These are phyloP conservation scores for Microplitis mediator DNA, from an alignment of 1,140 invertebrate species.

Conservation along the genomic window DNA sequence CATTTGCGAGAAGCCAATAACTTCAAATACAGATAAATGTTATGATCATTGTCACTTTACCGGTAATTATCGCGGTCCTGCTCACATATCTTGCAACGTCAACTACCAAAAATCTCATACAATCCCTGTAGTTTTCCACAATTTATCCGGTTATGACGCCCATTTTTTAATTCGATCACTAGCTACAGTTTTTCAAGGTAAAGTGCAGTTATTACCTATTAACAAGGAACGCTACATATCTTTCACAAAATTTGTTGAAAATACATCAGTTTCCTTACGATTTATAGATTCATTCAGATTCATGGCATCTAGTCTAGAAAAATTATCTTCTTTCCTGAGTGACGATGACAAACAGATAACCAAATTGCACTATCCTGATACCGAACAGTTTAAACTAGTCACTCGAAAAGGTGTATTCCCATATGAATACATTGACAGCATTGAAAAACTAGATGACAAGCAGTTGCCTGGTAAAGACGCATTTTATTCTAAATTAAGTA, in stretches of 20 bases:
- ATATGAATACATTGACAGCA: slow-evolving; percentile 49
- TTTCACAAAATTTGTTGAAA: slow-evolving; percentile 31
- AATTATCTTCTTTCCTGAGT: slow-evolving; percentile 35
- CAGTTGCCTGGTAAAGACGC: slow-evolving; percentile 38
- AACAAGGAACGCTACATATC: slow-evolving; percentile 42
- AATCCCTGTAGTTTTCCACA: too few relatives aligned
- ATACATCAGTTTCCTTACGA: slow-evolving; percentile 30
- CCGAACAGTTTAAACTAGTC: slow-evolving; percentile 29
- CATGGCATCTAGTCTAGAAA: slow-evolving; percentile 34
- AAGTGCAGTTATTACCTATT: too few relatives aligned
- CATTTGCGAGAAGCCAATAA: too few relatives aligned
- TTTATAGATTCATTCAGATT: slow-evolving; percentile 44
- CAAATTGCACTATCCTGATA: slow-evolving; percentile 3
- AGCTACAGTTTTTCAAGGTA: too few relatives aligned
- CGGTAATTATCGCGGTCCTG: too few relatives aligned
- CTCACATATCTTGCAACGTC: too few relatives aligned
- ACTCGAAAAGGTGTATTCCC: slow-evolving; percentile 38
- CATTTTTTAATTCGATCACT: too few relatives aligned
- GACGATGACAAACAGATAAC: slow-evolving; percentile 25
- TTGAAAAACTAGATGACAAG: slow-evolving; percentile 39
- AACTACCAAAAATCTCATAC: too few relatives aligned
- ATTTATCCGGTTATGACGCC: too few relatives aligned
- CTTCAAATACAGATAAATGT: too few relatives aligned
- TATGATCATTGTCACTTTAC: too few relatives aligned
- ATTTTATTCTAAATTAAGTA: slow-evolving; percentile 4